phyloP scores from a whole-genome alignment of 2,888 invertebrate species.

The Ennomos fuscantarius region DNA sequence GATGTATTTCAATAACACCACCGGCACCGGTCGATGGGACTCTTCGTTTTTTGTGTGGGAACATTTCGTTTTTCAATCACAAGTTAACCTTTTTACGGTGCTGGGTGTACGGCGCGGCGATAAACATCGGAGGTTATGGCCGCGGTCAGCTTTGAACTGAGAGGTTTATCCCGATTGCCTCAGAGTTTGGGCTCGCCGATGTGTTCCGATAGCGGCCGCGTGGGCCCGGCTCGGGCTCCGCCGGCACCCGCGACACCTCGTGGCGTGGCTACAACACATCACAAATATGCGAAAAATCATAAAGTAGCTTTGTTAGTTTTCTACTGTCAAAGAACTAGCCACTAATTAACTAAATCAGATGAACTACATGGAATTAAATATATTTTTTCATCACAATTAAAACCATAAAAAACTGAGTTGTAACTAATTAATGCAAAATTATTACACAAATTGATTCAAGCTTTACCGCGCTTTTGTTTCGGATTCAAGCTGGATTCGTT shows the following conservation, averaged over 20 bases:
- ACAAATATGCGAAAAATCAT: slow-evolving; percentile 10
- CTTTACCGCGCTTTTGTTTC: too few species aligned
- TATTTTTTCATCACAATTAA: too few species aligned
- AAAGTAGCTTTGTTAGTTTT: too few species aligned
- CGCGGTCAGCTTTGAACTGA: slow-evolving; percentile 75
- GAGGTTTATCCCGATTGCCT: slow-evolving; percentile 65
- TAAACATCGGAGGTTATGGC: slow-evolving; percentile 80
- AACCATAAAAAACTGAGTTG: too few species aligned
- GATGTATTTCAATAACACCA: slow-evolving; percentile 76
- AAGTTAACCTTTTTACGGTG: slow-evolving; percentile 71
- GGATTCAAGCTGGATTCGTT: too few species aligned
- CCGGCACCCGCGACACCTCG: background rate
- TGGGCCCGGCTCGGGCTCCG: slow-evolving; percentile 6
- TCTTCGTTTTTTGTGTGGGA: slow-evolving; percentile 69
- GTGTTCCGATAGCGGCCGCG: slow-evolving; percentile 9
- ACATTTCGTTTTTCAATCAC: slow-evolving; percentile 78
- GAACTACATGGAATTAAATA: too few species aligned
- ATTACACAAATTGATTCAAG: too few species aligned
- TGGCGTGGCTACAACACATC: slow-evolving; percentile 1
- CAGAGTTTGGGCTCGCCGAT: slow-evolving; percentile 25
- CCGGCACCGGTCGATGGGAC: slow-evolving; percentile 43
- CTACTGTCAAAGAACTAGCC: too few species aligned
- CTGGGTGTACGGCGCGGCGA: slow-evolving; percentile 64
- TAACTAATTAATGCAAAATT: too few species aligned
- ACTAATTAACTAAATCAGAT: too few species aligned